These are phyloP conservation scores for Hystrix cristata DNA, from an alignment of 2,113 vertebrate genomes.

Conservation along the genomic window DNA sequence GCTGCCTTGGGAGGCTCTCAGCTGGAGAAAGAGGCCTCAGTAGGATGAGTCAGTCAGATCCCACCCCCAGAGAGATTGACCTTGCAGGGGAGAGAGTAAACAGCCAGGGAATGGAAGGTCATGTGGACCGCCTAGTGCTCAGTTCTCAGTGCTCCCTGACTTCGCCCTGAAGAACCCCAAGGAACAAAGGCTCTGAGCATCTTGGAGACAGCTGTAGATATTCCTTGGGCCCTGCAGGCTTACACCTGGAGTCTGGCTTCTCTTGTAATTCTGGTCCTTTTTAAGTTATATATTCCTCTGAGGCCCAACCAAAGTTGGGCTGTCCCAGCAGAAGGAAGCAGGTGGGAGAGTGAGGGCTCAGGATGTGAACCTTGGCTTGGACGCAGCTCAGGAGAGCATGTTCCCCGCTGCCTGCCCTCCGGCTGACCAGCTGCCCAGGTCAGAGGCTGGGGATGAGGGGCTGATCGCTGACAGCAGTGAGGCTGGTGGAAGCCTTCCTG, in stretches of 20 bases:
- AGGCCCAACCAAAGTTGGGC: background rate
- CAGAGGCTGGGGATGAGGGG: background rate
- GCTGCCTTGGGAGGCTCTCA: background rate
- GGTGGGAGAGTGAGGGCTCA: background rate
- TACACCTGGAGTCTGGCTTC: background rate
- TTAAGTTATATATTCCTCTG: background rate
- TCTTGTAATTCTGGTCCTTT: background rate
- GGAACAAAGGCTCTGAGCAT: background rate
- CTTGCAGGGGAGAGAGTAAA: background rate
- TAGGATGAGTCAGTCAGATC: background rate
- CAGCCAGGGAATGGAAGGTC: too few relatives aligned
- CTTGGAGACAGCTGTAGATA: background rate
- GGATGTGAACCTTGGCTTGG: background rate
- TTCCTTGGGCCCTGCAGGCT: background rate
- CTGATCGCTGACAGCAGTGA: background rate
- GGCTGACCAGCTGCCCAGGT: background rate
- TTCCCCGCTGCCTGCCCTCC: background rate
- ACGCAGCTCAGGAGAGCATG: background rate
- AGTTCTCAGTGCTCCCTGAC: too few relatives aligned
- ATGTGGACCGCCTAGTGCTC: accelerated
- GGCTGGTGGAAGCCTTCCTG: background rate
- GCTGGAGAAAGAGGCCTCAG: background rate
- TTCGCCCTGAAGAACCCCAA: background rate
- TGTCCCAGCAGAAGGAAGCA: background rate
- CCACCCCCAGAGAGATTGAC: background rate